These are phyloP conservation scores for Aythya baeri DNA, from an alignment of 2,113 vertebrate genomes.

Conservation along the genomic window DNA sequence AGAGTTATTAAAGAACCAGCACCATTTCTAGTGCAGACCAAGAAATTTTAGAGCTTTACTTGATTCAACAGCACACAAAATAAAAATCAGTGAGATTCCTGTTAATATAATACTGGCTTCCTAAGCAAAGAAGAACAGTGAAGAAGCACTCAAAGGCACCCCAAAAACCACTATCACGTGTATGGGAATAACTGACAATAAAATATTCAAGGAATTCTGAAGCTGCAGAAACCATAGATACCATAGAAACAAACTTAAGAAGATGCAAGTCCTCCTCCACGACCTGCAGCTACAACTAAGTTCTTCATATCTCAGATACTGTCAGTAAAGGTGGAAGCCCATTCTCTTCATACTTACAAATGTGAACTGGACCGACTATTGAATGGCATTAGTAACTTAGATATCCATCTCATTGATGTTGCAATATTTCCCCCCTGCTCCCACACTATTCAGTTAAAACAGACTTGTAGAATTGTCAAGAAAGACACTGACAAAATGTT, in stretches of 20 bases:
- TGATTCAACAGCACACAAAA: background rate
- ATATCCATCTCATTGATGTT: background rate
- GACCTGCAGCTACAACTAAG: background rate
- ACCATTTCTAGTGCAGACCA: background rate
- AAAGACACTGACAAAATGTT: background rate
- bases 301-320: background rate
- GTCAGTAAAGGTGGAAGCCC: background rate
- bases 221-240: background rate
- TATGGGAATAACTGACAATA: background rate
- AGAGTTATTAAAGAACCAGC: background rate
- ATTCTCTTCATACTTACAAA: background rate
- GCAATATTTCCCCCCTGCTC: background rate
- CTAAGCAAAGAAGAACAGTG: background rate
- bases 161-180: background rate
- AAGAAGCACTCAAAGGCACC: rapidly evolving
- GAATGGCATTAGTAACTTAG: background rate
- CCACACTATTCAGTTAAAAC: background rate
- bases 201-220: background rate
- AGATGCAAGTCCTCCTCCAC: background rate
- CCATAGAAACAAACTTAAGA: background rate
- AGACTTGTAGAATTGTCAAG: background rate
- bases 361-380: background rate
- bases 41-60: background rate
- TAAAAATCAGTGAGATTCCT: background rate
- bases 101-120: rapidly evolving